Base-by-base conservation (phyloP, 1,140 invertebrate species). In the Cephus cinctus region DNA sequence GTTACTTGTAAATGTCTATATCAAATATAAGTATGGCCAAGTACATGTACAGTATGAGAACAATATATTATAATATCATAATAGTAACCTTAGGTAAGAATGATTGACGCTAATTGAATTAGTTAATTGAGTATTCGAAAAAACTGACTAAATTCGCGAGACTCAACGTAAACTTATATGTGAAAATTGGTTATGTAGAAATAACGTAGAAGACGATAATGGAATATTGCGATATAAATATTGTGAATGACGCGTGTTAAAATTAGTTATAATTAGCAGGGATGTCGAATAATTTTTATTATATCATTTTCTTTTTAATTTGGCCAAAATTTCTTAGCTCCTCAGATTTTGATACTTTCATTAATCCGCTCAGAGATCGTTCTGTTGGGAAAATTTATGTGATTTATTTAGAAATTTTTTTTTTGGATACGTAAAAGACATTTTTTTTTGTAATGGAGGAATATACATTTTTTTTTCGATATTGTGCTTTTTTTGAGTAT, bases 351-450 rank as follows among this genome's bases (percentile, higher is more conserved):
- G n/a, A n/a, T n/a, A n/a, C n/a, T n/a, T n/a, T n/a, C n/a, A n/a
- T n/a, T n/a, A n/a, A n/a, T n/a, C n/a, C n/a, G n/a, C n/a, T n/a
- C n/a, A n/a, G n/a, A n/a, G n/a, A n/a, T n/a, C n/a, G n/a, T n/a
- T n/a, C n/a, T n/a, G n/a, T n/a, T n/a, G n/a, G n/a, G n/a, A n/a
- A n/a, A n/a, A n/a, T n/a, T n/a, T n/a, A n/a, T n/a, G n/a, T n/a
- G n/a, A n/a, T n/a, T n/a, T n/a, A n/a, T n/a, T n/a, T n/a, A n/a
- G n/a, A 27, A 25, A 11, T 15, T 35, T 20, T 39, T 52, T 30
- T 30, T 51, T 16, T 51, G 22, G 32, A 40, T 47, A 22, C 15
- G 38, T 22, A 20, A 34, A 21, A 20, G 6, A 38, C 35, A 38
- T 4, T 16, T 38, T 18, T 36, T 16, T 45, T 6, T 5, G 21